Conservation (phyloP, 37 sponge, comb jelly and placozoan genomes). For the Oscarella lobularis region DNA sequence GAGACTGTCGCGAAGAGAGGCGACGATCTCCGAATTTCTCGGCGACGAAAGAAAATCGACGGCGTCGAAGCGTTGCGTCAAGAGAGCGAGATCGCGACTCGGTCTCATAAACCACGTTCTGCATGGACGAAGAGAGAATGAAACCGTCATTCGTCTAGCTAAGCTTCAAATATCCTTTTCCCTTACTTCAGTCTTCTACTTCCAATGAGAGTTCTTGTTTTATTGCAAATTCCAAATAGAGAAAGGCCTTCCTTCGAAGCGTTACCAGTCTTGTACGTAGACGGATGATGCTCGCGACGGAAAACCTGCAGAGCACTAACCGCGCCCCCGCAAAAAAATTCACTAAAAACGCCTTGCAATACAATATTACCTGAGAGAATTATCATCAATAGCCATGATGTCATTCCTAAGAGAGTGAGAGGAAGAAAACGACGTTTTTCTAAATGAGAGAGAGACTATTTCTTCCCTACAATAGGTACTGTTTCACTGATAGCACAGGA, state of each 20-base stretch:
- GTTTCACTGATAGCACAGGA: constrained; percentile 60
- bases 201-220: constrained; percentile 75
- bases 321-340: background rate
- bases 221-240: constrained; percentile 75
- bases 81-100: constrained; percentile 29
- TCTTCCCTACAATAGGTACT: constrained; percentile 70
- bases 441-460: too few relatives aligned
- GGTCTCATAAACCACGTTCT: constrained; percentile 91
- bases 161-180: too few relatives aligned
- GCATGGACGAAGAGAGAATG: background rate
- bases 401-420: constrained; percentile 26
- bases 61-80: constrained; percentile 63
- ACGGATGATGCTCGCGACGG: constrained; percentile 83
- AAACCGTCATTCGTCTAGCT: too few relatives aligned
- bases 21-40: constrained; percentile 41
- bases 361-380: constrained; percentile 27
- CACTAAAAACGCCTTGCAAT: background rate
- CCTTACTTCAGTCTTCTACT: constrained; percentile 43
- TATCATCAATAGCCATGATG: constrained; percentile 53
- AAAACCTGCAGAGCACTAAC: constrained; percentile 84
- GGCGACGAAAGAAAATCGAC: constrained; percentile 45
- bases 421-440: too few relatives aligned
- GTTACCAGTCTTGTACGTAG: constrained; percentile 64
- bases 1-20: constrained; percentile 52
- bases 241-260: constrained; percentile 88